A percentile compares a stretch with the other conserved stretches of the same genome.
Evolutionary conservation across 2,113 vertebrate genomes (phyloP).

Genomic region (Pseudorectes ferrugineus): DNA sequence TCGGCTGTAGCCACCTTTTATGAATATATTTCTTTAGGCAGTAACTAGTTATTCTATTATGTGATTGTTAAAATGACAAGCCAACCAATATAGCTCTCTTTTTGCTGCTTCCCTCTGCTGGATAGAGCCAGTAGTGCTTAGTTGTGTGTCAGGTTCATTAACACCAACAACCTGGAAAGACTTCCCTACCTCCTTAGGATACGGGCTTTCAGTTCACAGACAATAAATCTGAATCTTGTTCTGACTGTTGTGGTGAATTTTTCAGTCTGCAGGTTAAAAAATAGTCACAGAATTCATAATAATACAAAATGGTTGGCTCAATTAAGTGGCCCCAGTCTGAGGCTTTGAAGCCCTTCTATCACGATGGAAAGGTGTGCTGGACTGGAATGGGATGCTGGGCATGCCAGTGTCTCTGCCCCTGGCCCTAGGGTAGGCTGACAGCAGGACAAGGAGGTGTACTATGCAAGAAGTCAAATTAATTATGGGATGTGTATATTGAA

Average conservation of each 20-base stretch:
- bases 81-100: not conserved
- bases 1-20: not conserved
- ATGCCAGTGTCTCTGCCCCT: not conserved
- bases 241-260: not conserved
- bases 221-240: not conserved
- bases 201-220: not conserved
- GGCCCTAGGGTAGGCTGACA: not conserved
- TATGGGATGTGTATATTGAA: not conserved
- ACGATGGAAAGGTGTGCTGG: not conserved
- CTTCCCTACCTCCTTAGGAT: not conserved
- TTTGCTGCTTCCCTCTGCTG: constrained; percentile 57
- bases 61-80: not conserved
- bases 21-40: not conserved
- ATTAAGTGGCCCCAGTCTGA: not conserved
- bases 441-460: not conserved
- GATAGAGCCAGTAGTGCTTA: constrained; percentile 26
- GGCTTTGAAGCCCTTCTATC: not conserved
- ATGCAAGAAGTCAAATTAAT: not conserved
- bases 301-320: not conserved
- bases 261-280: not conserved
- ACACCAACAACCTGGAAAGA: not conserved
- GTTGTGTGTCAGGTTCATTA: not conserved
- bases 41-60: not conserved
- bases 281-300: not conserved
- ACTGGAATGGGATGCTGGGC: not conserved